Percentiles rank a stretch among this genome's conserved stretches.
phyloP scores from a whole-genome alignment of 2,797 vertebrate species.

The Siniperca scherzeri region DNA sequence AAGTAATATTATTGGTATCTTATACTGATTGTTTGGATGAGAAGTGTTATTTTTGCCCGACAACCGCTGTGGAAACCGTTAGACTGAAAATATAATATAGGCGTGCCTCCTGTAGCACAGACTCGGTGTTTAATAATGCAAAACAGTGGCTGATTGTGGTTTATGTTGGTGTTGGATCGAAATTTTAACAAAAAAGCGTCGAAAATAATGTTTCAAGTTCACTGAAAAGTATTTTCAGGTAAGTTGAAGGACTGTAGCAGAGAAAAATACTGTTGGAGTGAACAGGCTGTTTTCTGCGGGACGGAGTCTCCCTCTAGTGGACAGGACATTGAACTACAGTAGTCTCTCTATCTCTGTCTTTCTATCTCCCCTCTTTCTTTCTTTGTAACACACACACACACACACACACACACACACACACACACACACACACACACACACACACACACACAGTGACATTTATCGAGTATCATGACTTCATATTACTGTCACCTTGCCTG shows the following conservation, averaged over 20 bases:
- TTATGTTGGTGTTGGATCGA: not conserved
- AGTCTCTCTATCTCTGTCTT: not conserved
- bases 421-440: conserved; percentile 11
- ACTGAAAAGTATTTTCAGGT: not conserved
- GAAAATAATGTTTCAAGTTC: not conserved
- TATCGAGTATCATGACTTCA: not conserved
- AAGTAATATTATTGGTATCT: not conserved
- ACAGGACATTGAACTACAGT: fast-evolving
- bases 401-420: conserved; percentile 9
- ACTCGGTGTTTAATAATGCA: not conserved
- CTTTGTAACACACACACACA: not conserved
- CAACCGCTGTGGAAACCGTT: not conserved
- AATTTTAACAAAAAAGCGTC: conserved; percentile 1
- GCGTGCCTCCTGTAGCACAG: not conserved
- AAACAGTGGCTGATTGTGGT: not conserved
- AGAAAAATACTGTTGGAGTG: not conserved
- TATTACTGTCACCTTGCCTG: conserved; percentile 10
- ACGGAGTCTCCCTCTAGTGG: conserved; percentile 64
- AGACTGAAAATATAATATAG: not conserved
- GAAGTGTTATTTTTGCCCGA: not conserved
- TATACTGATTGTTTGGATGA: not conserved
- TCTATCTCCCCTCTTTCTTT: too few species aligned
- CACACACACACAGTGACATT: conserved; percentile 15
- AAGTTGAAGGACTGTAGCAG: not conserved
- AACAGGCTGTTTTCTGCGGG: conserved; percentile 6